Evolutionary conservation across 1,140 invertebrate genomes (phyloP).

Genomic region (Elymnias hypermnestra): DNA sequence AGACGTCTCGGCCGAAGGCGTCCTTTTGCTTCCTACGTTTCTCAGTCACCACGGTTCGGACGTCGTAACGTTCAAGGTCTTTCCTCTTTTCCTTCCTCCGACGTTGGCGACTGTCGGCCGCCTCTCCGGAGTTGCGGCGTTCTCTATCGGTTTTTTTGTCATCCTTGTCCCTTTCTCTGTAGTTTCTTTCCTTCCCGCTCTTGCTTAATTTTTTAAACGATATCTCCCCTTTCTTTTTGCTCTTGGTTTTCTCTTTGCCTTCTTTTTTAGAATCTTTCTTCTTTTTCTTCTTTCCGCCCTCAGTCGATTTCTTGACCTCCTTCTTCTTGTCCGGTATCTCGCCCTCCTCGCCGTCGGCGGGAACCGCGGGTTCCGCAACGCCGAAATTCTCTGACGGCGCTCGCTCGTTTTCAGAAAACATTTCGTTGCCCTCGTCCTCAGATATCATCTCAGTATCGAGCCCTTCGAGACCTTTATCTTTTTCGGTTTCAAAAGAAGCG

Average conservation of each 20-base stretch:
- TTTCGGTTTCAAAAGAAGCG: conserved; percentile 40
- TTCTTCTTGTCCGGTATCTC: conserved; percentile 79
- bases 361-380: conserved; percentile 43
- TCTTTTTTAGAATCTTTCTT: conserved; percentile 63
- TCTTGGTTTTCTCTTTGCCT: conserved; percentile 52
- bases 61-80: conserved; percentile 88
- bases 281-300: conserved; percentile 55
- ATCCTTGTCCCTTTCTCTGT: conserved; percentile 81
- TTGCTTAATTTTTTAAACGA: conserved; percentile 90
- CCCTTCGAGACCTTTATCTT: conserved; percentile 75
- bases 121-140: conserved; percentile 45
- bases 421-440: conserved; percentile 79
- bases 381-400: conserved; percentile 43
- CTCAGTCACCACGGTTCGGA: conserved; percentile 84
- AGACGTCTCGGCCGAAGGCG: conserved; percentile 86
- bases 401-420: conserved; percentile 75
- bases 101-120: conserved; percentile 46
- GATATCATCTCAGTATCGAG: conserved; percentile 85
- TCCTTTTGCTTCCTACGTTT: conserved; percentile 84
- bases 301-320: conserved; percentile 41
- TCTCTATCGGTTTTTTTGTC: conserved; percentile 46
- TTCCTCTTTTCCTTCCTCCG: conserved; percentile 83
- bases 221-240: conserved; percentile 61
- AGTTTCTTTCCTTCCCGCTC: conserved; percentile 87
- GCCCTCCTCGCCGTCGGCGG: conserved; percentile 71